These are phyloP conservation scores for Pelusios castaneus DNA, from an alignment of 2,113 vertebrate genomes.

Conservation along the genomic window DNA sequence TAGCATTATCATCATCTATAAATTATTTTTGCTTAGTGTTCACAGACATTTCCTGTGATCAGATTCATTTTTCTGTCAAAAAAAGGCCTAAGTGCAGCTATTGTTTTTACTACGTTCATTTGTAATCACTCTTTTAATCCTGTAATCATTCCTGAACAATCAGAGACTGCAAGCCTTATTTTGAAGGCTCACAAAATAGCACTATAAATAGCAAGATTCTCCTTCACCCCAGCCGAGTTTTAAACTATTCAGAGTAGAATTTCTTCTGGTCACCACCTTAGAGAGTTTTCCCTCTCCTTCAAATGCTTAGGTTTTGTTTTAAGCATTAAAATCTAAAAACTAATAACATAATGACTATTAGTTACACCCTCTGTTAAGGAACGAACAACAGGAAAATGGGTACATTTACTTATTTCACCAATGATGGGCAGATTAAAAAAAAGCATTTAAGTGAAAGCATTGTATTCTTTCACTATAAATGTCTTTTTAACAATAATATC, in stretches of 20 bases:
- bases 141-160: not conserved
- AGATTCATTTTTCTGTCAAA: slow-evolving; percentile 1
- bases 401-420: not conserved
- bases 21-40: slow-evolving; percentile 11
- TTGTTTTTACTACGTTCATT: not conserved
- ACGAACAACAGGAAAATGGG: not conserved
- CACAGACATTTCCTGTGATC: not conserved
- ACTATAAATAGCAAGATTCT: not conserved
- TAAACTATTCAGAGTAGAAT: not conserved
- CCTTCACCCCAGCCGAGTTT: not conserved
- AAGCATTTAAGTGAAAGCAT: slow-evolving; percentile 11
- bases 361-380: not conserved
- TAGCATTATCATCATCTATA: not conserved
- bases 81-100: not conserved
- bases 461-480: not conserved
- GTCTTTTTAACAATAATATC: not conserved
- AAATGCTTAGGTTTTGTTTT: not conserved
- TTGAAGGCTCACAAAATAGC: not conserved
- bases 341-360: not conserved
- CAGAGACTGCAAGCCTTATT: not conserved
- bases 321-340: not conserved
- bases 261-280: not conserved
- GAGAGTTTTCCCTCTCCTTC: not conserved
- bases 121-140: not conserved
- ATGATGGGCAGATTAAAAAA: not conserved